These are phyloP conservation scores for Plusia festucae DNA, from an alignment of 2,888 invertebrate genomes.

Conservation along the genomic window DNA sequence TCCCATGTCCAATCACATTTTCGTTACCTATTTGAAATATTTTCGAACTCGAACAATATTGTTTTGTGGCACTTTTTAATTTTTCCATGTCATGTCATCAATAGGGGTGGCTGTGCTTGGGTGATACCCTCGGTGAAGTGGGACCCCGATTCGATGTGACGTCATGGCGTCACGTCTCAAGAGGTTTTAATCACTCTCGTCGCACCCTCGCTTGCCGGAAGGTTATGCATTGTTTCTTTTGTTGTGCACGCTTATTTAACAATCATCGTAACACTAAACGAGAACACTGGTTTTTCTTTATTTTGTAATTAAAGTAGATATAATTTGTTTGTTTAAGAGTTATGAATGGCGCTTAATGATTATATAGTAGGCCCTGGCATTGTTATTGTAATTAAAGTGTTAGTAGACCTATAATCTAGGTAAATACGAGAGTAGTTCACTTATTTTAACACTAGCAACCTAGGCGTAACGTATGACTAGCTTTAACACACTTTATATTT, in stretches of 20 bases:
- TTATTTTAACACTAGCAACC: no score
- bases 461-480: no score
- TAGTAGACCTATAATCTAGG: no score
- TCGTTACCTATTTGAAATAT: constrained; percentile 5
- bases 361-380: background rate
- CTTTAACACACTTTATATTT: no score
- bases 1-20: constrained; percentile 7
- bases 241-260: constrained; percentile 55
- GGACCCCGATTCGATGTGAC: constrained; percentile 79
- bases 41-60: constrained; percentile 18
- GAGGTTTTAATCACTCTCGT: constrained; percentile 60
- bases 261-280: constrained; percentile 32
- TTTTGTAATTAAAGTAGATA: constrained; percentile 6
- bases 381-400: background rate
- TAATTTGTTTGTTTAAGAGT: constrained; percentile 1
- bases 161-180: constrained; percentile 49
- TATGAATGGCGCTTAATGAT: background rate
- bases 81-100: constrained; percentile 50
- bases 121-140: constrained; percentile 83
- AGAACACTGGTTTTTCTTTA: constrained; percentile 23
- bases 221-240: constrained; percentile 69
- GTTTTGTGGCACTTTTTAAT: constrained; percentile 45
- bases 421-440: background rate
- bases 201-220: constrained; percentile 63
- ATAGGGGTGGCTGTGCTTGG: constrained; percentile 81